Evolutionary conservation across 2,113 vertebrate genomes (phyloP).

Genomic region (Chroicocephalus ridibundus): DNA sequence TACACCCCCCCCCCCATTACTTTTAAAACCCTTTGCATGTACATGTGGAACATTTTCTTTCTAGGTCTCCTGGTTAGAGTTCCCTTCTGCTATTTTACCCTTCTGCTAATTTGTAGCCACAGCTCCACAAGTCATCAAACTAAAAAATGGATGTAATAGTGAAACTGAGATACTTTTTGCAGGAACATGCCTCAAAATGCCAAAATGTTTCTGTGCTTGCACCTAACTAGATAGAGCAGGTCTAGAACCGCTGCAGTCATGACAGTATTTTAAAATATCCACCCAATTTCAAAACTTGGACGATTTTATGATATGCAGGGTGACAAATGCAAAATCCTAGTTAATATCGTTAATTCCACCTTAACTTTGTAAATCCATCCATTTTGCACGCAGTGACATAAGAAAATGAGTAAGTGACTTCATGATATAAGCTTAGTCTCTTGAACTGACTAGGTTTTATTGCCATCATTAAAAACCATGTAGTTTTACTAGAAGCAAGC

Average conservation of each 20-base stretch:
- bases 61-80: not conserved
- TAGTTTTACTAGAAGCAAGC: not conserved
- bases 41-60: not conserved
- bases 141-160: not conserved
- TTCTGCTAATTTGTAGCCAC: not conserved
- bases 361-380: not conserved
- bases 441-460: not conserved
- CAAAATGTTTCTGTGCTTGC: not conserved
- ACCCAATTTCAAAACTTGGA: not conserved
- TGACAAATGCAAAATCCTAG: not conserved
- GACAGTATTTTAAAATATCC: not conserved
- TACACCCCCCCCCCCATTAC: not conserved
- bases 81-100: not conserved
- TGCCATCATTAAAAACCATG: not conserved
- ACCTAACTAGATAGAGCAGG: not conserved
- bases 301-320: not conserved
- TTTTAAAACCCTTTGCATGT: not conserved
- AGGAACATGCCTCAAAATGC: not conserved
- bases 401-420: not conserved
- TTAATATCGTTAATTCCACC: not conserved
- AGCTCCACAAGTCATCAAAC: not conserved
- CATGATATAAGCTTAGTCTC: not conserved
- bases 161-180: not conserved
- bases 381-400: not conserved
- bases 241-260: not conserved